A percentile compares a stretch with the other conserved stretches of the same genome.
These are phyloP conservation scores for Atlantisia rogersi DNA, from an alignment of 2,113 vertebrate genomes.

Conservation along the genomic window DNA sequence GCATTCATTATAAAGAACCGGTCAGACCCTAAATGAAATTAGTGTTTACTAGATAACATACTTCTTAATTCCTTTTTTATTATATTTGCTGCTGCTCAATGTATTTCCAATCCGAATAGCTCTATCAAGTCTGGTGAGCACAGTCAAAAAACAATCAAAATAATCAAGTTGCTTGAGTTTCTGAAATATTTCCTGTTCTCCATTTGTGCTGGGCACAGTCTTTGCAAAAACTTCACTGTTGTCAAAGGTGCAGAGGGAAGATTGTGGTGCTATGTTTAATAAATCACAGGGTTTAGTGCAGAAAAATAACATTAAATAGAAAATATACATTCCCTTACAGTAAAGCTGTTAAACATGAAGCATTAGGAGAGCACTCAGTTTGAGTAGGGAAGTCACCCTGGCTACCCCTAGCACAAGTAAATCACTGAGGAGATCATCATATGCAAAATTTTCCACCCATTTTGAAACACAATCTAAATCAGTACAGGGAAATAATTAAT, in stretches of 20 bases:
- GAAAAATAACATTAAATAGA: not conserved
- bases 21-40: slow-evolving; percentile 62
- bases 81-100: slow-evolving; percentile 16
- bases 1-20: slow-evolving; percentile 54
- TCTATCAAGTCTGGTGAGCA: not conserved
- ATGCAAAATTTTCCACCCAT: not conserved
- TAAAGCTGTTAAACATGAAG: not conserved
- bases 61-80: slow-evolving; percentile 18
- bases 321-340: not conserved
- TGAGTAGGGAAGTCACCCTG: not conserved
- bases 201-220: not conserved
- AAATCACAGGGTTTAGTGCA: not conserved
- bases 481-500: not conserved
- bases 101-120: not conserved
- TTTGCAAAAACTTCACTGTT: not conserved
- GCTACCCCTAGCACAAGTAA: not conserved
- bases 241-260: not conserved
- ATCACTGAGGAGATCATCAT: not conserved
- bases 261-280: not conserved
- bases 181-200: not conserved
- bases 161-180: not conserved
- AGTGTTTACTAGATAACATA: slow-evolving; percentile 57
- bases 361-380: not conserved
- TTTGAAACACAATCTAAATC: not conserved
- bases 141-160: not conserved